Percentiles rank a stretch among this genome's conserved stretches.
phyloP scores from a whole-genome alignment of 2,113 vertebrate species.

The Gambusia holbrooki region DNA sequence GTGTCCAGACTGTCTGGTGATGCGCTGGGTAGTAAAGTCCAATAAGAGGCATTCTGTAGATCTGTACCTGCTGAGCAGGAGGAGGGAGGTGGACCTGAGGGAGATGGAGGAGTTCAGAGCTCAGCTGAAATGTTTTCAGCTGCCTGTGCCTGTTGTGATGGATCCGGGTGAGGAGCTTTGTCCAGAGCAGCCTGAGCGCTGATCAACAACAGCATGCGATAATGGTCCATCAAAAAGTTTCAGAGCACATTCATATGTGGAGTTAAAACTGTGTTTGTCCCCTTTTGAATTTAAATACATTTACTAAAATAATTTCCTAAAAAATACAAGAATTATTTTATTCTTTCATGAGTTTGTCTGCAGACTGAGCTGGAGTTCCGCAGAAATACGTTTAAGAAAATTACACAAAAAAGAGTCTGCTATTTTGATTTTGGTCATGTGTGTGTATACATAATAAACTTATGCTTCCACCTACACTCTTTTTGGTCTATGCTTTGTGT shows the following conservation, averaged over 20 bases:
- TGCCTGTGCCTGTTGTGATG: conserved; percentile 47
- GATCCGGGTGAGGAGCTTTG: conserved; percentile 49
- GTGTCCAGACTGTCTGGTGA: conserved; percentile 61
- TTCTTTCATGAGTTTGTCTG: no score
- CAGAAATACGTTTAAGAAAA: no score
- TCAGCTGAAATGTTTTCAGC: conserved; percentile 49
- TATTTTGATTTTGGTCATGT: no score
- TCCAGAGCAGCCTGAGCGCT: conserved; percentile 27
- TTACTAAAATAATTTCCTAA: no score
- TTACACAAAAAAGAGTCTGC: no score
- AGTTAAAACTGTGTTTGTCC: no score
- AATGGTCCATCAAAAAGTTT: background rate
- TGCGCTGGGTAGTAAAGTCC: conserved; percentile 52
- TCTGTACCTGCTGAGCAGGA: conserved; percentile 60
- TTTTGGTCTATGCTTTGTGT: no score
- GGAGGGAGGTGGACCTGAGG: conserved; percentile 36
- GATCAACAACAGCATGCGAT: conserved; percentile 14
- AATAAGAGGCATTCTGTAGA: conserved; percentile 27
- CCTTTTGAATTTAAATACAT: no score
- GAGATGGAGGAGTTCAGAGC: conserved; percentile 59
- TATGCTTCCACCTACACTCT: no score
- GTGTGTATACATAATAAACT: no score
- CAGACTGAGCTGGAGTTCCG: no score
- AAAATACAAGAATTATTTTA: no score
- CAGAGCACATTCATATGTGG: background rate